Conservation (phyloP, 2,113 vertebrate genomes). For the Oplegnathus fasciatus region DNA sequence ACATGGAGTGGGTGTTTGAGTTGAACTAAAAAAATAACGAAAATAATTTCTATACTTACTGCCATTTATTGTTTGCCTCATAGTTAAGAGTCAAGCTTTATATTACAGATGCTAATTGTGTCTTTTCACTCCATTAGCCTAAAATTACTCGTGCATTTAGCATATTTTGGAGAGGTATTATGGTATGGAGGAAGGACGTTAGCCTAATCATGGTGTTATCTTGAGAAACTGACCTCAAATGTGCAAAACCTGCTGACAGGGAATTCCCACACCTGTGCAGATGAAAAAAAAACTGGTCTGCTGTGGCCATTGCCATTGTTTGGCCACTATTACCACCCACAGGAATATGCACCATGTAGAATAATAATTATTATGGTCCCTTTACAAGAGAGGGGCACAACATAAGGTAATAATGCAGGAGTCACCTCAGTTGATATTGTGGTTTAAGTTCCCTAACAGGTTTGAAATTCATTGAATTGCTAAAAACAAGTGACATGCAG, state of each 20-base stretch:
- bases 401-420: neutral
- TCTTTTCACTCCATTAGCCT: neutral
- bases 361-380: neutral
- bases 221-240: neutral
- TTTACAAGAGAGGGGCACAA: neutral
- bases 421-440: neutral
- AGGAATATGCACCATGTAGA: neutral
- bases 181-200: neutral
- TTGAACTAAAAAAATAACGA: neutral
- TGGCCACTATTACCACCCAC: neutral
- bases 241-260: constrained; percentile 3
- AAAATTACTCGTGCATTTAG: neutral
- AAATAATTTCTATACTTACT: too few species aligned
- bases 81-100: neutral
- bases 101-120: neutral
- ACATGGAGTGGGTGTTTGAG: neutral
- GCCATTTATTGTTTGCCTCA: too few species aligned
- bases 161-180: neutral
- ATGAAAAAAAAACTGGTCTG: neutral
- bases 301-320: neutral
- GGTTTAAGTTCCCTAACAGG: neutral
- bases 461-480: neutral
- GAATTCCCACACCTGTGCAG: constrained; percentile 26
- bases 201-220: neutral
- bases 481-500: neutral